Conservation (phyloP, 2,888 invertebrate genomes). For the Chaetogeoica ovagalla region DNA sequence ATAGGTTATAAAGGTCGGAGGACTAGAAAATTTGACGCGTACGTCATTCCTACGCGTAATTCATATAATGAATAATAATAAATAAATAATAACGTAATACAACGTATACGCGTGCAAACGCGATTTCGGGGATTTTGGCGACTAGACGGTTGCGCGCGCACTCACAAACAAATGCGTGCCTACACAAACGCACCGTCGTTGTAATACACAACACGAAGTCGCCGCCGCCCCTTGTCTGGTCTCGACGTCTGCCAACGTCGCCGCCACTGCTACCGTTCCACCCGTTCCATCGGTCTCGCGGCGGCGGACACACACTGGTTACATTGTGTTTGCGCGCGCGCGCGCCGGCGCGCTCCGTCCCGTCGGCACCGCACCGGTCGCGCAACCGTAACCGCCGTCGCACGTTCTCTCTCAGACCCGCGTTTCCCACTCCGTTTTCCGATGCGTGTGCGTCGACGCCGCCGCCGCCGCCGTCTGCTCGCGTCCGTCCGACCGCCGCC, state of each 20-base stretch:
- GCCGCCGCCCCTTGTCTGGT: constrained; percentile 43
- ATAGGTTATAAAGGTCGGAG: too few relatives aligned
- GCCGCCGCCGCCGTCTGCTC: constrained; percentile 50
- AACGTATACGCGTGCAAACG: constrained; percentile 7
- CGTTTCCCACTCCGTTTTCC: constrained; percentile 36
- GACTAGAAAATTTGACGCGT: too few relatives aligned
- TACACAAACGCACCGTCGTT: neutral
- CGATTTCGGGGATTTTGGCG: constrained; percentile 38
- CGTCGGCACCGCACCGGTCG: neutral
- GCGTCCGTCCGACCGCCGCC: constrained; percentile 30
- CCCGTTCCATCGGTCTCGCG: neutral
- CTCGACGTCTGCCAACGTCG: constrained; percentile 51
- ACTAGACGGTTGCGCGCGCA: constrained; percentile 49
- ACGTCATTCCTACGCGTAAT: too few relatives aligned
- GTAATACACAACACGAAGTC: neutral
- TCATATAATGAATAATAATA: neutral
- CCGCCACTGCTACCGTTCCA: constrained; percentile 29
- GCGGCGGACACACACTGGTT: neutral
- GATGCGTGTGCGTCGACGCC: constrained; percentile 47
- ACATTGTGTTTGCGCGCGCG: constrained; percentile 4
- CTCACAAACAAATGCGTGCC: neutral
- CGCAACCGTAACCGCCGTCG: neutral
- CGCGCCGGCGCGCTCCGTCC: neutral
- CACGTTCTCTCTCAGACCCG: neutral
- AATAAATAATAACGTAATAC: constrained; percentile 17